phyloP scores from a whole-genome alignment of 2,797 vertebrate species.

The Sitta carolinensis region DNA sequence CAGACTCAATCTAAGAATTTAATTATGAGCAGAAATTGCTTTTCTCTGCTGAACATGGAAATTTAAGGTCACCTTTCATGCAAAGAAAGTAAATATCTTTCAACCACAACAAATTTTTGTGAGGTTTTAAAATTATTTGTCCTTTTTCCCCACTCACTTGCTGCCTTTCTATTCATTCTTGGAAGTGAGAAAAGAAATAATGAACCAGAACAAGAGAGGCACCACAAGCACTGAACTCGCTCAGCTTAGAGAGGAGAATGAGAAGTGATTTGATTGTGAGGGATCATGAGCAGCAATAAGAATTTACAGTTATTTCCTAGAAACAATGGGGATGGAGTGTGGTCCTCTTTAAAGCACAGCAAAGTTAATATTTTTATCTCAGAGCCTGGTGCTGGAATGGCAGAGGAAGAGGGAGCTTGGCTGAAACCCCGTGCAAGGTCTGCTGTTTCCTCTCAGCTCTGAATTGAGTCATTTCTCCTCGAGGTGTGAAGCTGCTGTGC shows the following conservation, averaged over 20 bases:
- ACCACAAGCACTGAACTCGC: not conserved
- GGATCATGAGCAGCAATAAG: not conserved
- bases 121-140: not conserved
- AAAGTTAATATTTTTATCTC: not conserved
- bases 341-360: not conserved
- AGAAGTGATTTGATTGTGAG: conserved; percentile 31
- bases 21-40: not conserved
- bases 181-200: not conserved
- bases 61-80: not conserved
- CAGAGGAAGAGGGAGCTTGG: not conserved
- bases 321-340: not conserved
- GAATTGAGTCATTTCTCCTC: not conserved
- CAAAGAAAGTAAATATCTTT: not conserved
- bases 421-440: not conserved
- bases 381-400: not conserved
- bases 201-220: not conserved
- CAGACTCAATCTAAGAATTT: not conserved
- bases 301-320: conserved; percentile 7
- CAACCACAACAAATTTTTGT: not conserved
- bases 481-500: not conserved
- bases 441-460: not conserved
- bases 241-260: conserved; percentile 3
- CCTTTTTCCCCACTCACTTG: not conserved
- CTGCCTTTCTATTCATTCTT: not conserved
- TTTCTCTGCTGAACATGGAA: not conserved